Evolutionary conservation across 2,888 invertebrate species (phyloP), one percentile per base, ranked within the genome.

Genomic region (Deroplatys truncata): DNA sequence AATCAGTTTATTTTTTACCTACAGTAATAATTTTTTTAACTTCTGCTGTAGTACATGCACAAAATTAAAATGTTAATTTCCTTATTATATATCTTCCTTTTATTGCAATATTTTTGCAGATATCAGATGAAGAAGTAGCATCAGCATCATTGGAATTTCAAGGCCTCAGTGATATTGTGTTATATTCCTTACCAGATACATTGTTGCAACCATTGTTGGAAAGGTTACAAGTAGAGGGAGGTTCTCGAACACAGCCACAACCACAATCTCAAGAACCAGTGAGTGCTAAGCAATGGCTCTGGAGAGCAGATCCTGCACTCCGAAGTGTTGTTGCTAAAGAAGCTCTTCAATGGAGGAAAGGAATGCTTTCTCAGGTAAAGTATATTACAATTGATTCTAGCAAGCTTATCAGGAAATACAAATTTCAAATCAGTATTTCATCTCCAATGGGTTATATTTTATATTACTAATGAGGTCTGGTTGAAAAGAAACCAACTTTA

Each of bases 251-350:
- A 3, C 15, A 25, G 13, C 9, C 49, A 25, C 35, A 82, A 29
- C 31, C 28, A 1, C 15, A 25, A 10, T 9, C 49, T 3, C 35
- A 82, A 29, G 82, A 87, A 10, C 91, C 91, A 28, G 84, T 90
- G n/a, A 91, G 95, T 91, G 96, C 97, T 15, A 96, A 97, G 92
- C 95, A 96, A 90, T 97, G 97, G 97, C 93, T 97, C 84, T 94
- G 95, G 92, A 94, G 94, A 20, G 96, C 96, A 25, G 97, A 98
- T 93, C 96, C 97, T 43, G 97, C 97, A 9, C 93, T 98, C 89
- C 95, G 96, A 92, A 96, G 96, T 91, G 98, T 98, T 20, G 97
- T 98, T 88, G 97, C 97, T 88, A 98, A 98, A 93, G 98, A 98
- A 93, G 97, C 98, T 1, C 93, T 98, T 85, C 97, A 98, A 91